Conservation (phyloP, 2,797 vertebrate species). For the Tapirus indicus region DNA sequence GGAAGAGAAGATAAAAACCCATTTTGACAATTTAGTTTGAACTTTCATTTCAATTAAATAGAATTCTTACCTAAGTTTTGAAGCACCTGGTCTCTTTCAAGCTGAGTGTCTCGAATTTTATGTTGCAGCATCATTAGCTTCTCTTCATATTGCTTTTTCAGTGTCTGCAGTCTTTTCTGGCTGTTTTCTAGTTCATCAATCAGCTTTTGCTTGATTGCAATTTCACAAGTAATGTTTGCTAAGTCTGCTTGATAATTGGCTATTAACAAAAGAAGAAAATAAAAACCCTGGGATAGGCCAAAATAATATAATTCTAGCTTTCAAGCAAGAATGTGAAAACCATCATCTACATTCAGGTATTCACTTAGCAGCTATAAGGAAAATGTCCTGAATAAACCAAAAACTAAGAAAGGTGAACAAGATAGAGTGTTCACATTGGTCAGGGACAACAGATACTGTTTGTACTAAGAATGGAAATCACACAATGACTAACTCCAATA, state of each 20-base stretch:
- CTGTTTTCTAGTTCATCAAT: constrained; percentile 99
- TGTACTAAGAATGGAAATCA: not conserved
- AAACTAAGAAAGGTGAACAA: constrained; percentile 11
- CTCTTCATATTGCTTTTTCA: constrained; percentile 98
- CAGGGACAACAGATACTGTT: not conserved
- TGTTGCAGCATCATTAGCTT: constrained; percentile 97
- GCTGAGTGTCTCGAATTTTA: constrained; percentile 97
- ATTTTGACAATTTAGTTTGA: not conserved
- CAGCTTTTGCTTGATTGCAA: constrained; percentile 99
- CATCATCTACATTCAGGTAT: not conserved
- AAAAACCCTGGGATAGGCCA: not conserved
- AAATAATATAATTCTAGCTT: not conserved
- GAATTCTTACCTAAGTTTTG: constrained; percentile 94
- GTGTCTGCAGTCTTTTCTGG: constrained; percentile 95
- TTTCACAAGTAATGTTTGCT: constrained; percentile 99
- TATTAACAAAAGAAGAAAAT: constrained; percentile 81
- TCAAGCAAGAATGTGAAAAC: not conserved
- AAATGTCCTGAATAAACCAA: not conserved
- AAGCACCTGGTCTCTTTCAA: constrained; percentile 97
- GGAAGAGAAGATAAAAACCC: not conserved
- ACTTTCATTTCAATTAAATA: not conserved
- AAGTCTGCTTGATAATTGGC: constrained; percentile 96
- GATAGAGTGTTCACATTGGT: not conserved
- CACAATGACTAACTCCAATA: not conserved
- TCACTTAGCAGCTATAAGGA: not conserved